Conservation (phyloP, 2,113 vertebrate genomes). For the Lathamus discolor region DNA sequence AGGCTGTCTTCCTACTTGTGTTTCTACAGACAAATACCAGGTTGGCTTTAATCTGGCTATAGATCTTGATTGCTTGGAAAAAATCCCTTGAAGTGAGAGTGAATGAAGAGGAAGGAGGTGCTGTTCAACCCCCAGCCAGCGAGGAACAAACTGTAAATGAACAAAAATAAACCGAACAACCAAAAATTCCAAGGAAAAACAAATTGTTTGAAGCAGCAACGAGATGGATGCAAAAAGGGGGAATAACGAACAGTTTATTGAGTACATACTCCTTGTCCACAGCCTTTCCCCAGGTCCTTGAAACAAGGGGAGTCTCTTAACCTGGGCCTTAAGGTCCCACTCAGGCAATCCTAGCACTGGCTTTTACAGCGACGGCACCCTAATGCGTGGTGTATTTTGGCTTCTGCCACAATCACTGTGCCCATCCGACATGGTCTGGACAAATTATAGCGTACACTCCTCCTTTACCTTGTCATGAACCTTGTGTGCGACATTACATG, state of each 20-base stretch:
- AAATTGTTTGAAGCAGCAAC: neutral
- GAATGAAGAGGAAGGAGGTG: neutral
- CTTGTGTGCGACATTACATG: neutral
- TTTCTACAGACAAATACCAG: neutral
- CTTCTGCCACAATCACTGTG: neutral
- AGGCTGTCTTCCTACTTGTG: neutral
- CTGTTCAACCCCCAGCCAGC: neutral
- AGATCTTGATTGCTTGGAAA: neutral
- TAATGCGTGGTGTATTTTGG: neutral
- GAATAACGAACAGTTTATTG: neutral
- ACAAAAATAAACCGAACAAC: neutral
- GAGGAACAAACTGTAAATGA: neutral
- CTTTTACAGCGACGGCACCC: neutral
- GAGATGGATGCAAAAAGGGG: neutral
- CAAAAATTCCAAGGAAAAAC: neutral
- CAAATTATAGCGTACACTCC: neutral
- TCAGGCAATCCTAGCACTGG: neutral
- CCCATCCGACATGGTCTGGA: neutral
- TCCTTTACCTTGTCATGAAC: neutral
- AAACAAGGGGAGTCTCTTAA: neutral
- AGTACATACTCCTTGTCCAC: neutral
- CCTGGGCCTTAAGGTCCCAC: rapidly evolving
- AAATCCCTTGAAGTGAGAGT: neutral
- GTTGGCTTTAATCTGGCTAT: neutral
- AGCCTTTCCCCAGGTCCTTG: neutral